Base-by-base conservation (phyloP, 2,113 vertebrate genomes). In the Strix uralensis region DNA sequence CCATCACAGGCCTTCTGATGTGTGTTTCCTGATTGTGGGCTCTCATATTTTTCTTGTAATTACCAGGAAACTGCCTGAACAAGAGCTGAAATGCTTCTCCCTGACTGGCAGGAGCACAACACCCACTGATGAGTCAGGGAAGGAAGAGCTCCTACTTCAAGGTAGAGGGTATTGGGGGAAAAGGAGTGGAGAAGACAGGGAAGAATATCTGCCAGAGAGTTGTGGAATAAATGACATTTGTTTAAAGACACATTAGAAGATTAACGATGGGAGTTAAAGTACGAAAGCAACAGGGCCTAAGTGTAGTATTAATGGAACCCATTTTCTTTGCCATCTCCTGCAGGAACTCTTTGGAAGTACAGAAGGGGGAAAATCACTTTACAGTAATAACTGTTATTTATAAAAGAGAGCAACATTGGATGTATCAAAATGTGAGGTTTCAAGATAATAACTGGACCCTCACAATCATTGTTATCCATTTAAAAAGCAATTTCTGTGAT, bases 331-430 rank as follows among this genome's bases (percentile, higher is more conserved):
- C 96, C 91, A 16, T 97, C 97, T 98, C 96, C 98, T 97, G 96
- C 94, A 97, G 96, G 96, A 98, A 94, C 92, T 90, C 96, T 97
- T 96, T 96, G 97, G 97, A 96, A 97, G 92, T 95, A 47, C 73
- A 91, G 94, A 62, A 73, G 58, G 57, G 61, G 74, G 71, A 63
- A 96, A 95, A 97, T 96, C 92, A 69, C 96, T 98, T 98, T 95
- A 84, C 95, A 67, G 97, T 98, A 98, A 98, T 98, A 97, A 97
- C 98, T 97, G 97, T 98, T 98, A 98, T 98, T 98, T 98, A 97
- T 98, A 87, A 97, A 97, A 91, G 91, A 93, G 93, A 97, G 81
- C 86, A 93, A 94, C 96, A 92, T 65, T 95, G 95, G 96, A 91
- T 97, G 94, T 95, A 97, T 96, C 97, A 96, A 97, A 98, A 97